Base-by-base conservation (phyloP, 37 sponge, comb jelly and placozoan genomes). In the Cliona cf. orientalis region DNA sequence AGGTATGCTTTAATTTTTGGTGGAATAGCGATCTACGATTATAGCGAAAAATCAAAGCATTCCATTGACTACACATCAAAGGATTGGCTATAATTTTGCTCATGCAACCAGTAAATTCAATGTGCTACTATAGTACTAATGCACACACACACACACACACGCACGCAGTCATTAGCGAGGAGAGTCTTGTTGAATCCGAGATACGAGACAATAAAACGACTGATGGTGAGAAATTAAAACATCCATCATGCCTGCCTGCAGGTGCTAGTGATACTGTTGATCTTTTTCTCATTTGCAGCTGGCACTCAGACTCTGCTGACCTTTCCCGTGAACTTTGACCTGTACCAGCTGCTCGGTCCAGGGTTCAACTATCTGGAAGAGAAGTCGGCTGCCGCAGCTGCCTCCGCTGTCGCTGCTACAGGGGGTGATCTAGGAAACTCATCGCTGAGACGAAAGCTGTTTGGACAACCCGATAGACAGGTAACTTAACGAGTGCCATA, bases 401-500 rank as follows among this genome's bases (percentile, higher is more conserved):
- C 4, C 4, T 22, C 44, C 19, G 63, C 29, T n/a, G n/a, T n/a
- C n/a, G n/a, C n/a, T n/a, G n/a, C n/a, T n/a, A n/a, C n/a, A n/a
- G 58, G 23, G 38, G 28, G 56, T 6, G 84, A 79, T 33, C 12
- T 49, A 31, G 79, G 61, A 28, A 83, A 73, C 39, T 79, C 66
- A 40, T 83, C 84, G 22, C 65, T 92, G 40, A 34, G 92, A 5
- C 59, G 92, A 66, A 92, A 92, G 46, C 77, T 92, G 41, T 92
- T 92, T 87, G 92, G 88, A 62, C 78, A 87, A 68, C 92, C 92
- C 36, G 75, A 82, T 4, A 88, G 82, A 69, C 57, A 68, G 56
- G 80, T 68, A 1, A 3, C 26, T 28, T 71, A 19, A 5, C 19
- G 17, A 67, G 19, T 67, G 12, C 69, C n/a, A n/a, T 67, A 5